A percentile compares a stretch with the other conserved stretches of the same genome.
These are phyloP conservation scores for Rhopilema esculentum DNA, from an alignment of 30 jellyfish, hydroid and myxozoan genomes.

Conservation along the genomic window DNA sequence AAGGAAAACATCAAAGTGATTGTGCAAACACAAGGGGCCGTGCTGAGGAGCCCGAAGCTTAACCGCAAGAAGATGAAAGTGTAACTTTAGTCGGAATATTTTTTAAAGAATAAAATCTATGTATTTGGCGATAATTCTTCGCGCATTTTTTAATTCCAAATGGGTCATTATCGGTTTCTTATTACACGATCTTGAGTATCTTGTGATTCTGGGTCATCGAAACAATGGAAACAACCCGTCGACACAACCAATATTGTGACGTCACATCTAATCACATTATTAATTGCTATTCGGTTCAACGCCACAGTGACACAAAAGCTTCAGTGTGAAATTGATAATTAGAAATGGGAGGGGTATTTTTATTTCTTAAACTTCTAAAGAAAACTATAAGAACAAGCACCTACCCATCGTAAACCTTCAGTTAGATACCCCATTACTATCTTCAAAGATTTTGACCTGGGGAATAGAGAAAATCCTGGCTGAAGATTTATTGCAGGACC, in stretches of 20 bases:
- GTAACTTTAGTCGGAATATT: neutral
- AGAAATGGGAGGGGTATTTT: too few species aligned
- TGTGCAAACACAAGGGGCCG: constrained; percentile 92
- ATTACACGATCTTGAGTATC: neutral
- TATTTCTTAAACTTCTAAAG: too few species aligned
- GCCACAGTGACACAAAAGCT: neutral
- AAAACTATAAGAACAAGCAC: too few species aligned
- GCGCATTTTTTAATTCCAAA: neutral
- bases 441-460: too few species aligned
- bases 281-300: neutral
- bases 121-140: neutral
- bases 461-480: too few species aligned
- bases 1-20: constrained; percentile 90
- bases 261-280: neutral
- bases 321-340: too few species aligned
- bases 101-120: neutral
- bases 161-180: neutral
- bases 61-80: constrained; percentile 75
- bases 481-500: too few species aligned
- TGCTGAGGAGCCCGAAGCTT: constrained; percentile 83
- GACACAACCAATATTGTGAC: neutral
- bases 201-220: neutral
- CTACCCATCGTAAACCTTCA: too few species aligned
- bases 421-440: too few species aligned
- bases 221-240: neutral